phyloP scores from a whole-genome alignment of 92 coral and sea anemone species.

The Heliopora coerulea region DNA sequence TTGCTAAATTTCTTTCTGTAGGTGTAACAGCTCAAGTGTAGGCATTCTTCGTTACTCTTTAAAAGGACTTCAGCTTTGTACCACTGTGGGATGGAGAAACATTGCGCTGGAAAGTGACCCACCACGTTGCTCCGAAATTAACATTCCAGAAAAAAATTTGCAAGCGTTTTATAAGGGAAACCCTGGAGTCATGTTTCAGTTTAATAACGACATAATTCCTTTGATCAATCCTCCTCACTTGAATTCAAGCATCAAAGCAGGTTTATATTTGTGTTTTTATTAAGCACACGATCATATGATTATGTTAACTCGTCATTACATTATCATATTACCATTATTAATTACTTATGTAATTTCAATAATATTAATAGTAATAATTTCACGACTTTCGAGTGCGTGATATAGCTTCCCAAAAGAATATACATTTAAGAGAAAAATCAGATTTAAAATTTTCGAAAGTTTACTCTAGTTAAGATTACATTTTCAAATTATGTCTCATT shows the following conservation, averaged over 20 bases:
- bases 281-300: too few relatives aligned
- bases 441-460: too few relatives aligned
- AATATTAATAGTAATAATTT: too few relatives aligned
- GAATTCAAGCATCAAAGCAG: constrained; percentile 57
- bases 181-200: constrained; percentile 72
- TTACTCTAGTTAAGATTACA: too few relatives aligned
- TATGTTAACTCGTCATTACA: too few relatives aligned
- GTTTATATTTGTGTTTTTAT: constrained; percentile 42
- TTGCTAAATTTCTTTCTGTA: not conserved
- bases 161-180: constrained; percentile 56
- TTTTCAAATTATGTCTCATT: too few relatives aligned
- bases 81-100: constrained; percentile 67
- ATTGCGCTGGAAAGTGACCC: constrained; percentile 47
- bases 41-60: constrained; percentile 21
- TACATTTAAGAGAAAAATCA: too few relatives aligned
- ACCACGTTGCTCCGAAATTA: constrained; percentile 43
- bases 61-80: constrained; percentile 54
- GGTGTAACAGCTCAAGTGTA: constrained; percentile 25
- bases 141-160: constrained; percentile 59
- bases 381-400: too few relatives aligned
- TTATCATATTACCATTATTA: too few relatives aligned
- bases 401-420: too few relatives aligned
- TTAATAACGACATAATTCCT: constrained; percentile 57
- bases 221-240: constrained; percentile 10
- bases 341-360: too few relatives aligned